phyloP scores from a whole-genome alignment of 2,797 vertebrate genomes.

The Crenuchus spilurus region DNA sequence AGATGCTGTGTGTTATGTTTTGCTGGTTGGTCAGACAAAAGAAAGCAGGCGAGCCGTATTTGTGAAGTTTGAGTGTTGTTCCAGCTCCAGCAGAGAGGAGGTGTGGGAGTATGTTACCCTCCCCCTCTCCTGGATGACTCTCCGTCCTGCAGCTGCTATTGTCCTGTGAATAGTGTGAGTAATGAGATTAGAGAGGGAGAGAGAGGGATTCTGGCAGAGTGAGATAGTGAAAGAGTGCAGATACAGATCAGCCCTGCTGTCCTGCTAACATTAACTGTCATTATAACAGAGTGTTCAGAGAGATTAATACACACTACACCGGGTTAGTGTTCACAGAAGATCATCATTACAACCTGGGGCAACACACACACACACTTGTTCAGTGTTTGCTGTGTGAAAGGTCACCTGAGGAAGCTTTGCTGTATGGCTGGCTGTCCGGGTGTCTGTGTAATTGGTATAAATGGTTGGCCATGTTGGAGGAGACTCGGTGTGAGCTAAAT shows the following conservation, averaged over 20 bases:
- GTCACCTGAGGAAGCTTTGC: slow-evolving; percentile 26
- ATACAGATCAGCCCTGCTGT: slow-evolving; percentile 80
- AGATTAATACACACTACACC: slow-evolving; percentile 71
- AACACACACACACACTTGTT: slow-evolving; percentile 20
- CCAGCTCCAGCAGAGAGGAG: not conserved
- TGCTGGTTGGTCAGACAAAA: no score
- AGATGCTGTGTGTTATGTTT: no score
- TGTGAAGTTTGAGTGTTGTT: no score
- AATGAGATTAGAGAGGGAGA: slow-evolving; percentile 79
- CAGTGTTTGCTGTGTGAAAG: slow-evolving; percentile 22
- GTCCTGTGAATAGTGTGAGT: slow-evolving; percentile 83
- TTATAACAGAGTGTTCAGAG: slow-evolving; percentile 76
- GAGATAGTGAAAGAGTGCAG: slow-evolving; percentile 78
- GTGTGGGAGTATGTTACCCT: no score
- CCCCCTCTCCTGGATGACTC: slow-evolving; percentile 22
- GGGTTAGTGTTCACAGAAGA: slow-evolving; percentile 63
- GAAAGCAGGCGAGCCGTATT: no score
- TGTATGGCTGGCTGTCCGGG: not conserved
- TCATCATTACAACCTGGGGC: slow-evolving; percentile 63
- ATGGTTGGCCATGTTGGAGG: slow-evolving; percentile 14
- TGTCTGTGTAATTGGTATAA: slow-evolving; percentile 34
- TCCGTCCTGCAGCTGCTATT: slow-evolving; percentile 69
- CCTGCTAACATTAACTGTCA: slow-evolving; percentile 78
- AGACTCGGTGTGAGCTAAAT: slow-evolving; percentile 15
- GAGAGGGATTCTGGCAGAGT: slow-evolving; percentile 70